These are phyloP conservation scores for Fissipunctia ypsillon DNA, from an alignment of 2,888 invertebrate genomes.

Conservation along the genomic window DNA sequence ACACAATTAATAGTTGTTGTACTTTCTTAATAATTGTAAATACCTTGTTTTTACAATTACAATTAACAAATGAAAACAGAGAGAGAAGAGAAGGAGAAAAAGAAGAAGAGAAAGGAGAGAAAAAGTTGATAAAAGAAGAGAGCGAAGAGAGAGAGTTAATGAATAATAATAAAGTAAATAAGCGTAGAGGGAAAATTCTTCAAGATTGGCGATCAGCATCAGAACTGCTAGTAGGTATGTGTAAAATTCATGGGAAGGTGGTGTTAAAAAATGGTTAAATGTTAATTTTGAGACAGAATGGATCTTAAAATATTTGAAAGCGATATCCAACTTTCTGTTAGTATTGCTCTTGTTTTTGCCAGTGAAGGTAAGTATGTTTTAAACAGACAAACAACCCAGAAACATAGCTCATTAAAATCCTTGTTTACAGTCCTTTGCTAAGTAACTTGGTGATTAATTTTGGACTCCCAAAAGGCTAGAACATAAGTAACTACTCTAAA, in stretches of 20 bases:
- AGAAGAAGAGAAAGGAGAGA: no score
- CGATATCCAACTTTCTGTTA: background rate
- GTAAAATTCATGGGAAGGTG: background rate
- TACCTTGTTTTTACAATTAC: no score
- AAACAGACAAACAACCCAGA: background rate
- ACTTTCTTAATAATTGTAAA: background rate
- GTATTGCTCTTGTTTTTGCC: background rate
- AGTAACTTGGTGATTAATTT: slow-evolving; percentile 33
- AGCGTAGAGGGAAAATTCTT: background rate
- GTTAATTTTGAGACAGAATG: background rate
- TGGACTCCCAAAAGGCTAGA: slow-evolving; percentile 33
- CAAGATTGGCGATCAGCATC: background rate
- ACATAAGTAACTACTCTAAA: slow-evolving; percentile 57
- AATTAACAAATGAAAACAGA: background rate
- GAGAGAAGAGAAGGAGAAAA: no score
- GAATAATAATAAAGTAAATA: background rate
- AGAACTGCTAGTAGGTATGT: background rate
- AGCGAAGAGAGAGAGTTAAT: no score
- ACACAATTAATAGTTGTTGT: background rate
- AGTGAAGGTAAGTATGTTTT: background rate
- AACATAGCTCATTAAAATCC: slow-evolving; percentile 21
- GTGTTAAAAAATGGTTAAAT: background rate
- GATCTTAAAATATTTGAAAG: background rate
- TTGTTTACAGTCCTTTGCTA: slow-evolving; percentile 6
- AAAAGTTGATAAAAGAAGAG: no score